A percentile compares a stretch with the other conserved stretches of the same genome.
Conservation (phyloP, 2,797 vertebrate genomes). For the Diceros bicornis region DNA sequence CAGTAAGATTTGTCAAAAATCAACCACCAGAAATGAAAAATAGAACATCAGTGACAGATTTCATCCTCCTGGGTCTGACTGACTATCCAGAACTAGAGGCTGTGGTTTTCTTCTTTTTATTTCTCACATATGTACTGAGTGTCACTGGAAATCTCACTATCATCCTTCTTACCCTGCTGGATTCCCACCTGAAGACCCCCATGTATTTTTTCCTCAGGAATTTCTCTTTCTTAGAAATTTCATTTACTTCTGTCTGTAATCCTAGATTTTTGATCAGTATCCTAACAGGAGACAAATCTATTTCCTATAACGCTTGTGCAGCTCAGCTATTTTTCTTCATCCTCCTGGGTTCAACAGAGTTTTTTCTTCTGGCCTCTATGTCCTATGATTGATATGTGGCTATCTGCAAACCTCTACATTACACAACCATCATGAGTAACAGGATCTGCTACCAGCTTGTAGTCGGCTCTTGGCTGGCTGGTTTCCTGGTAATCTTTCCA, state of each 20-base stretch:
- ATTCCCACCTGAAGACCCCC: slow-evolving; percentile 65
- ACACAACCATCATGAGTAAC: slow-evolving; percentile 64
- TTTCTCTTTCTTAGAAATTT: slow-evolving; percentile 78
- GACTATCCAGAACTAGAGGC: neutral
- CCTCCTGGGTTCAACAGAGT: slow-evolving; percentile 71
- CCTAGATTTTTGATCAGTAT: slow-evolving; percentile 77
- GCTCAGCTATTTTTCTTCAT: slow-evolving; percentile 81
- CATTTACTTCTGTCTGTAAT: slow-evolving; percentile 74
- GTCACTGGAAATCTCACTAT: slow-evolving; percentile 10
- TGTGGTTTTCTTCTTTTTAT: neutral
- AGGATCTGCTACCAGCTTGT: slow-evolving; percentile 70
- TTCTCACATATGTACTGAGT: neutral
- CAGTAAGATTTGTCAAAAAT: neutral
- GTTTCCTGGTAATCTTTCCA: slow-evolving; percentile 73
- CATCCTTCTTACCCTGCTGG: neutral
- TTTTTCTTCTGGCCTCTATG: slow-evolving; percentile 74
- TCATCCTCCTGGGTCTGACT: slow-evolving; percentile 83
- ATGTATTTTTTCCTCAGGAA: slow-evolving; percentile 81
- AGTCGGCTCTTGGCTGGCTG: slow-evolving; percentile 13
- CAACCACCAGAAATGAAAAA: slow-evolving; percentile 67
- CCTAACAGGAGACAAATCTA: slow-evolving; percentile 66
- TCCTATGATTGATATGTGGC: slow-evolving; percentile 47
- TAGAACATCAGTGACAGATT: slow-evolving; percentile 56
- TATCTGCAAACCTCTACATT: slow-evolving; percentile 77
- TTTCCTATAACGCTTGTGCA: slow-evolving; percentile 65